Conservation (phyloP, 2,888 invertebrate species). For the Drosophila helvetica region DNA sequence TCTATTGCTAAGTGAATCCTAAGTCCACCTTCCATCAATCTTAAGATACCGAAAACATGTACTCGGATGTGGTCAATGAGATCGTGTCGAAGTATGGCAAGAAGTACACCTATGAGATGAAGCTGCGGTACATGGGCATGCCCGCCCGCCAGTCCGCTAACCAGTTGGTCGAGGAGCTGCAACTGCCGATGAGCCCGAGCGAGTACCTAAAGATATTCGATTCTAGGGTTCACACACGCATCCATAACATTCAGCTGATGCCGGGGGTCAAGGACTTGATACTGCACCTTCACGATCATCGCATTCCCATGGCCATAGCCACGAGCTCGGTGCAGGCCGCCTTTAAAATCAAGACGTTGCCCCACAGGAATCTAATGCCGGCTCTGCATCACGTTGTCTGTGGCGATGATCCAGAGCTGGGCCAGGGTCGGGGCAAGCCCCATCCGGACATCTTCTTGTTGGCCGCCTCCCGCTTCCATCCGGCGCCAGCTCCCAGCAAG, state of each 20-base stretch:
- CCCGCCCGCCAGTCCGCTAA: slow-evolving; percentile 86
- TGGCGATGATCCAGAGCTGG: slow-evolving; percentile 92
- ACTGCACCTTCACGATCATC: slow-evolving; percentile 88
- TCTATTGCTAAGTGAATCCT: too few relatives aligned
- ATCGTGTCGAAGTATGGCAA: slow-evolving; percentile 88
- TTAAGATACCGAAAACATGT: slow-evolving; percentile 89
- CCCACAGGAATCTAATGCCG: slow-evolving; percentile 86
- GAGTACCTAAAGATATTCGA: slow-evolving; percentile 85
- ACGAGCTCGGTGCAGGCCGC: slow-evolving; percentile 90
- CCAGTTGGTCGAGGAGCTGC: slow-evolving; percentile 85
- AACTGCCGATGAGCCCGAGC: slow-evolving; percentile 87
- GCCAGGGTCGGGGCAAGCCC: slow-evolving; percentile 91
- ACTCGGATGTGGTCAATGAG: slow-evolving; percentile 88
- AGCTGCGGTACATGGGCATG: slow-evolving; percentile 88
- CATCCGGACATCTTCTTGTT: slow-evolving; percentile 93
- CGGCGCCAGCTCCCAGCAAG: slow-evolving; percentile 87
- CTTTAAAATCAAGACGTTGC: slow-evolving; percentile 87
- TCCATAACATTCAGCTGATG: slow-evolving; percentile 86
- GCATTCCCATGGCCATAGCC: slow-evolving; percentile 92
- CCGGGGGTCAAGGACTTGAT: slow-evolving; percentile 91
- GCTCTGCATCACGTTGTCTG: slow-evolving; percentile 90
- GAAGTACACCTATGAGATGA: slow-evolving; percentile 90
- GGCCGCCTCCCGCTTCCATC: slow-evolving; percentile 89
- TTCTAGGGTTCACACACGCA: slow-evolving; percentile 83
- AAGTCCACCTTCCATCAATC: too few relatives aligned